Evolutionary conservation across 2,888 invertebrate species (phyloP), one percentile per base, ranked within the genome.

Genomic region (Drosophila nr. perissopoda): DNA sequence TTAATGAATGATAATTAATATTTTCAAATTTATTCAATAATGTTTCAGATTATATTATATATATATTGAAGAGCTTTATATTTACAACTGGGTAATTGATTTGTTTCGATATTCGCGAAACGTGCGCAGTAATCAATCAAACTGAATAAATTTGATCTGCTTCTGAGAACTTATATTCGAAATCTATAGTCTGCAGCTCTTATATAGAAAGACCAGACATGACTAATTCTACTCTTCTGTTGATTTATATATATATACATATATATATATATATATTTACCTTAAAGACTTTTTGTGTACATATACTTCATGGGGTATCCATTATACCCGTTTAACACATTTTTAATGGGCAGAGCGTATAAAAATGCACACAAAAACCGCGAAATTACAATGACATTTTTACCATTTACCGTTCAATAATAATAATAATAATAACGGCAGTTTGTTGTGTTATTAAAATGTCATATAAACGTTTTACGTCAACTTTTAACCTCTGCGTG

Each of bases 391-490:
- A 79, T 79, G 73, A 79, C 79, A 88, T 89, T 79, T 76, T 70
- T 48, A 54, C 40, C 67, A 64, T 78, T 73, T 59, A 65, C 36
- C 67, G 74, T 85, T 83, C 84, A 84, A 85, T 88, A 88, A 56
- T 29, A 57, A 88, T 85, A 88, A 86, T 80, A 88, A 57, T 42
- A 57, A 80, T 88, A 87, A 76, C 85, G 86, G 73, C 83, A 81
- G 81, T 81, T 83, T 73, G 76, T 66, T 76, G 70, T 70, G 88
- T 79, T 87, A 87, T 87, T 89, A 89, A 88, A 89, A 84, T 89
- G 85, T 89, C 76, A 82, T 76, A 78, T 68, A 75, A 89, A 77
- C 76, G 74, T 82, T 83, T 82, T 73, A 76, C 68, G 75, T 73
- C 77, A 76, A 86, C 83, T 82, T 78, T 88, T 80, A 75, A 79